Base-by-base conservation (phyloP, 2,888 invertebrate species). In the Danaus chrysippus region DNA sequence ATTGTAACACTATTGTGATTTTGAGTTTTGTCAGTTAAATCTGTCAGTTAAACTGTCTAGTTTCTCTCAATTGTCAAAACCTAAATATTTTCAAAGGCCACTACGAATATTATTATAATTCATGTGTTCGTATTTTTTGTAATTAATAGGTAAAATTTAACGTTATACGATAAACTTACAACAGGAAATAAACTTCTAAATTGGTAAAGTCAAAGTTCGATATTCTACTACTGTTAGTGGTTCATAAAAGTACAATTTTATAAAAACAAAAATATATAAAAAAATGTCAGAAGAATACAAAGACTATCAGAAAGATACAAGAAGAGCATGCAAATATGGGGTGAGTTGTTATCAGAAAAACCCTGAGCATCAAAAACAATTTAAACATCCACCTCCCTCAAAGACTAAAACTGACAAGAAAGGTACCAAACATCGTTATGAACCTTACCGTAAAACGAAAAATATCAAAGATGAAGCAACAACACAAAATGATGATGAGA, bases 281-380 rank as follows among this genome's bases (percentile, higher is more conserved):
- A 74, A 61, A 53, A 91, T 91, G 91, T 81, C 86, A 52, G 83
- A 87, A 34, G 82, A 85, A 63, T 87, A 86, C 84, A 68, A 78
- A 68, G 73, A 73, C 10, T 89, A 84, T 59, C 72, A 77, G 8
- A 75, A 82, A 57, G 91, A 91, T 72, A 63, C 83, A 9, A 92
- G 95, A 80, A 86, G 82, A 52, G 82, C 93, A 54, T 97, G 97
- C 81, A 94, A 94, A 85, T 97, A 96, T 79, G 96, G 96, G 58
- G 80, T 78, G 6, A 93, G 94, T 70, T 97, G 97, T 82, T 97
- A 96, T 81, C 96, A 96, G 76, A 95, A 94, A 76, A 97, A 96
- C 88, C 89, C 94, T 0, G 86, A 89, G 0, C 97, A 97, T 86
- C 91, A 91, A 61, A 86, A 92, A 63, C 94, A 94, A 75, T 97